Evolutionary conservation across 2,888 invertebrate species (phyloP), one percentile per base, ranked within the genome.

Genomic region (Lasioglossum lativentre): DNA sequence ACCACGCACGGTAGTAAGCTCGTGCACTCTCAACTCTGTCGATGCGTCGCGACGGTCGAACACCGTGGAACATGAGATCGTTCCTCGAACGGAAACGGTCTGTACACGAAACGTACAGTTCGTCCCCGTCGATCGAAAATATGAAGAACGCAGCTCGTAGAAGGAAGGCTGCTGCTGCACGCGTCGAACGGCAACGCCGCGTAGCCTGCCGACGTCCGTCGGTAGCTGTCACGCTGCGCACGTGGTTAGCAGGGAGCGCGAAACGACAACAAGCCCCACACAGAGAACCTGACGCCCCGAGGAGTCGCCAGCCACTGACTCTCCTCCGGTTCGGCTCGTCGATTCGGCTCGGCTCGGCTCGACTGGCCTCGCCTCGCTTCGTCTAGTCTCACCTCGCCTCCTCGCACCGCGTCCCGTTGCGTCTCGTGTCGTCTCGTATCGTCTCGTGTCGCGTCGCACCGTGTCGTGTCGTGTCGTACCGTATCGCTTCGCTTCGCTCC

Each of bases 161-260:
- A 59, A 3, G 19, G 19, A 76, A 70, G 52, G 71, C 42, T 30
- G 74, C 63, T 66, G n/a, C 23, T 1, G 19, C 19, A n/a, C 27
- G 63, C 56, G 56, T 56, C n/a, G n/a, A 56, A 56, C 56, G 56
- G 56, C 56, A 56, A n/a, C 56, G 56, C n/a, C 56, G 56, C 56
- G 56, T 14, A 3, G 34, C 75, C 63, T 27, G 56, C 56, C 75
- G 63, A 75, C 47, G 71, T 66, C 42, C 74, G 63, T 70, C 16
- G 40, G 59, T 34, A 89, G 91, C 92, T 93, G 93, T 93, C 94
- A 93, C 91, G 89, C 91, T 92, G 90, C 92, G 93, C 94, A 94
- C 94, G 94, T 94, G 94, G 93, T 78, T 90, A 96, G 97, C 97
- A 96, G 97, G 97, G 94, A 97, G 97, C 96, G 97, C 97, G 95